phyloP scores from a whole-genome alignment of 2,888 invertebrate species.

The Rosalia funebris region DNA sequence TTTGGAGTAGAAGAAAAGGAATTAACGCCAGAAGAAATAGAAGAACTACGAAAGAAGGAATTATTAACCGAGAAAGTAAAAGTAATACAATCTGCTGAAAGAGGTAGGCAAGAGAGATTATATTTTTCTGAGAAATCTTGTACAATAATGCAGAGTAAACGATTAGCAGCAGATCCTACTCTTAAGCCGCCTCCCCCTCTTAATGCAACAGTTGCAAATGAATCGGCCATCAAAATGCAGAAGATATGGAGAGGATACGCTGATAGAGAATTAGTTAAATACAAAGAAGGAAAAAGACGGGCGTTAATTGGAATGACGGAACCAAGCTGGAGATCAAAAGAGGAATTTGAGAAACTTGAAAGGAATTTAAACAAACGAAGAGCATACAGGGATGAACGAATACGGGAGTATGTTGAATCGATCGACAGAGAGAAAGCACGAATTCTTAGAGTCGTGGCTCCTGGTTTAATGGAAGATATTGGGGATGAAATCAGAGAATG shows the following conservation, averaged over 20 bases:
- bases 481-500: conserved; percentile 80
- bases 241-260: conserved; percentile 64
- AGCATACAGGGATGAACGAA: conserved; percentile 63
- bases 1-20: conserved; percentile 15
- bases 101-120: conserved; percentile 61
- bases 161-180: conserved; percentile 4
- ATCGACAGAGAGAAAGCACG: conserved; percentile 66
- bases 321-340: conserved; percentile 64
- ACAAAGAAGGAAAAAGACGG: conserved; percentile 63
- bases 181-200: conserved; percentile 16
- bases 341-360: conserved; percentile 65
- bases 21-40: conserved; percentile 40
- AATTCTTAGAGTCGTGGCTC: conserved; percentile 66
- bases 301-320: conserved; percentile 69
- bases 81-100: conserved; percentile 65
- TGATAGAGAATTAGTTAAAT: conserved; percentile 61
- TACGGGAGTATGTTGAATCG: conserved; percentile 64
- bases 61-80: conserved; percentile 53
- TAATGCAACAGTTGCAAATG: conserved; percentile 33
- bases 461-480: conserved; percentile 77
- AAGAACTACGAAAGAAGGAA: conserved; percentile 39
- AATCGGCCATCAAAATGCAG: conserved; percentile 62
- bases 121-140: conserved; percentile 51
- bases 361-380: conserved; percentile 65
- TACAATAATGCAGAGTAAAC: neutral